Base-by-base conservation (phyloP, 2,888 invertebrate species). In the Troides helena region DNA sequence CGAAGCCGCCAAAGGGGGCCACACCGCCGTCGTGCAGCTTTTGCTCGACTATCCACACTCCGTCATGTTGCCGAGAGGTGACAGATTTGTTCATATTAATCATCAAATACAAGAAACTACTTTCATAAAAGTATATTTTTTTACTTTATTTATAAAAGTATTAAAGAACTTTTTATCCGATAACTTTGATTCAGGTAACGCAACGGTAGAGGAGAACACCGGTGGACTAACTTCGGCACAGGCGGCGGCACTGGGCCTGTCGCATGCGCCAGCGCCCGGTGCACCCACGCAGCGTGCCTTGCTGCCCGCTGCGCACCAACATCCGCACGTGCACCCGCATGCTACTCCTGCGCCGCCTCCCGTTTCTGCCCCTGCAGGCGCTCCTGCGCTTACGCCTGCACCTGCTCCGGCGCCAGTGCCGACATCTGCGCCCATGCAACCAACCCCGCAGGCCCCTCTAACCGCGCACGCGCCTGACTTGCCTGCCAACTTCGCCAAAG, bases 1-100 rank as follows among this genome's bases (percentile, higher is more conserved):
- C 80, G 99, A 99, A 91, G 99, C 99, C 65, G 97, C 99, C 63
- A 99, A 99, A 91, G 99, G 99, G 65, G 99, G 99, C 0, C 99
- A 99, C 89, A 98, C 98, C 30, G 96, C 95, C 76, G 98, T 99
- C 71, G 99, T 99, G 72, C 98, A 98, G 89, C 93, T 99, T 78
- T 93, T 99, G 76, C 94, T 99, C 75, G 99, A 99, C 90, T 99
- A 97, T 92, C 98, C 98, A 46, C 97, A 97, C 90, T 95, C 96
- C 81, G 95, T 96, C 86, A 94, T 96, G 94, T 93, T 96, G 92
- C 94, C 94, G n/a, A 87, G 86, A 85, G 92, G 85, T 90, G 80
- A 83, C 46, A 83, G 83, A 72, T 79, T 81, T 23, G 18, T 56
- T 56, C 25, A 65, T 21, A 30, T 23, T 58, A 58, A 17, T 36